Conservation (phyloP, 2,888 invertebrate genomes). For the Apodemia mormo region DNA sequence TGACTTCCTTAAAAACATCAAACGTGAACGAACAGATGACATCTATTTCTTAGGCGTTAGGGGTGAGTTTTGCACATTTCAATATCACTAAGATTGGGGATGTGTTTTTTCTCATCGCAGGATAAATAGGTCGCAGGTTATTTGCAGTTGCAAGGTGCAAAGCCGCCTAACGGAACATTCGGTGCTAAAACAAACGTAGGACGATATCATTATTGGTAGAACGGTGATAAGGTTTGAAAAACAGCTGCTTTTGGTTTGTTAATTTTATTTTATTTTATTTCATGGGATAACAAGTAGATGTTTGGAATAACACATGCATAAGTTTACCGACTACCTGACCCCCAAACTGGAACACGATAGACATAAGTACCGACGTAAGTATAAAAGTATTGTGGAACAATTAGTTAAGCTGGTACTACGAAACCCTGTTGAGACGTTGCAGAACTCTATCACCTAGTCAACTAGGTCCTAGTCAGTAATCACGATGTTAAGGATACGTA, state of each 20-base stretch:
- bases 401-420: too few relatives aligned
- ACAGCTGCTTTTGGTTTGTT: conserved; percentile 54
- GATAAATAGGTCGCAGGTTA: conserved; percentile 80
- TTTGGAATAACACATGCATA: too few relatives aligned
- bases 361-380: too few relatives aligned
- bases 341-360: too few relatives aligned
- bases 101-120: conserved; percentile 59
- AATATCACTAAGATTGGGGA: conserved; percentile 34
- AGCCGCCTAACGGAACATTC: conserved; percentile 64
- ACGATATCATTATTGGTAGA: conserved; percentile 59
- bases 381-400: too few relatives aligned
- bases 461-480: too few relatives aligned
- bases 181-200: conserved; percentile 70
- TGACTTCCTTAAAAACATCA: conserved; percentile 34
- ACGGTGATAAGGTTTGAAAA: conserved; percentile 53
- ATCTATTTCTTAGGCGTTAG: conserved; percentile 29
- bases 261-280: background rate
- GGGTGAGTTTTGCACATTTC: conserved; percentile 29
- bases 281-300: too few relatives aligned
- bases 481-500: too few relatives aligned
- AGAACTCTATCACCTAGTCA: too few relatives aligned
- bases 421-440: too few relatives aligned
- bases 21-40: background rate
- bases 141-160: conserved; percentile 78
- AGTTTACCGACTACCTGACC: too few relatives aligned